Base-by-base conservation (phyloP, 2,888 invertebrate species). In the Salticus scenicus region DNA sequence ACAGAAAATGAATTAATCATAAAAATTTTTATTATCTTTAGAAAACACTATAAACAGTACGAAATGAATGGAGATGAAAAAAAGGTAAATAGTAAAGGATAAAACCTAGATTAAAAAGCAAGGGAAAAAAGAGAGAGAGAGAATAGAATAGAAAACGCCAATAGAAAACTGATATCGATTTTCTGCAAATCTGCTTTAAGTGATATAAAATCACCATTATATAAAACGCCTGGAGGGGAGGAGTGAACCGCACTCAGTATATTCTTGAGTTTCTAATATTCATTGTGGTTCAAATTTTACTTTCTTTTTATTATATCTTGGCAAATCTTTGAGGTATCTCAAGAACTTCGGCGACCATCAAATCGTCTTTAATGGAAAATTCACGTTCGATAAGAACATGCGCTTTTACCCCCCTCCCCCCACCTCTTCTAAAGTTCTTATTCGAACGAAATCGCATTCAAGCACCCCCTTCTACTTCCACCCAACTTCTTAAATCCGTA, bases 331-430 rank as follows among this genome's bases (percentile, higher is more conserved):
- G n/a, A 17, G 17, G 17, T 10, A 47, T 5, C 37, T 37, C 7
- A n/a, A 47, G 47, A 47, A 74, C 63, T 81, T 66, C 67, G 75
- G 70, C 69, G 66, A 42, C 76, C 76, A 83, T 76, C 82, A 83
- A 83, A 77, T 71, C 83, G 77, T 67, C 83, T 77, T 82, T 84
- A 77, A 84, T 84, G 83, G 83, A 77, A 84, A 84, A 63, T 77
- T 77, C 76, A 33, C 37, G 77, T 71, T 63, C 72, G 77, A 77
- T 77, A 84, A 77, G 77, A 73, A 73, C 72, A 20, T 77, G 24
- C 69, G n/a, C 41, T n/a, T n/a, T n/a, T n/a, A n/a, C n/a, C 69
- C 8, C 37, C 28, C 63, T n/a, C 51, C 51, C 51, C n/a, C 30
- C 51, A 30, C 47, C 57, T 31, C 67, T 74, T 17, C 47, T 47